These are phyloP conservation scores for Chrysopa pallens DNA, from an alignment of 1,140 invertebrate genomes.

Conservation along the genomic window DNA sequence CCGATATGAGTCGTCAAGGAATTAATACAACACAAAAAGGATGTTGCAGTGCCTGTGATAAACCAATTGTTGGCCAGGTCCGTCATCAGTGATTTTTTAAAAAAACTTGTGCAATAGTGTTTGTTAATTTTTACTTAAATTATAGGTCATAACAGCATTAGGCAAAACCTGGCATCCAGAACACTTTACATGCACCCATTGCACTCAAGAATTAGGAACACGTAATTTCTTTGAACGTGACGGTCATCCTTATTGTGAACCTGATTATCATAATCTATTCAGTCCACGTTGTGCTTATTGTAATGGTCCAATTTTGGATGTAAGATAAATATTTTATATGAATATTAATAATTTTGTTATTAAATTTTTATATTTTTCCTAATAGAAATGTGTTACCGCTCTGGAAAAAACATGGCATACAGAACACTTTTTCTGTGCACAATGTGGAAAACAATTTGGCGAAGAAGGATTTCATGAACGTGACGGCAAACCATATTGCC, in stretches of 20 bases:
- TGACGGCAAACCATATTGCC: constrained; percentile 86
- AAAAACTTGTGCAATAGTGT: too few relatives aligned
- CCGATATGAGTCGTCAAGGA: constrained; percentile 93
- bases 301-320: constrained; percentile 95
- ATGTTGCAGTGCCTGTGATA: constrained; percentile 93
- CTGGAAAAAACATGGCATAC: constrained; percentile 98
- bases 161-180: constrained; percentile 99
- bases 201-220: constrained; percentile 89
- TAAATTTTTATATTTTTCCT: constrained; percentile 15
- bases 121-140: too few relatives aligned
- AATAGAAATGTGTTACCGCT: constrained; percentile 96
- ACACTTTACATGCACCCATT: constrained; percentile 95
- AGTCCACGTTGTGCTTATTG: constrained; percentile 96
- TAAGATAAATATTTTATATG: constrained; percentile 27
- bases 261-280: constrained; percentile 96
- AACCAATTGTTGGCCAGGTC: constrained; percentile 94
- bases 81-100: constrained; percentile 2
- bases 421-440: constrained; percentile 98
- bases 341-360: background rate
- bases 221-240: constrained; percentile 98
- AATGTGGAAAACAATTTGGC: constrained; percentile 92
- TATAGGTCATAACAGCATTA: constrained; percentile 78
- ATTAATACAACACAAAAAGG: constrained; percentile 95
- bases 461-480: constrained; percentile 93
- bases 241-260: constrained; percentile 91